Conservation (phyloP, 2,888 invertebrate species). For the Caprella mutica region DNA sequence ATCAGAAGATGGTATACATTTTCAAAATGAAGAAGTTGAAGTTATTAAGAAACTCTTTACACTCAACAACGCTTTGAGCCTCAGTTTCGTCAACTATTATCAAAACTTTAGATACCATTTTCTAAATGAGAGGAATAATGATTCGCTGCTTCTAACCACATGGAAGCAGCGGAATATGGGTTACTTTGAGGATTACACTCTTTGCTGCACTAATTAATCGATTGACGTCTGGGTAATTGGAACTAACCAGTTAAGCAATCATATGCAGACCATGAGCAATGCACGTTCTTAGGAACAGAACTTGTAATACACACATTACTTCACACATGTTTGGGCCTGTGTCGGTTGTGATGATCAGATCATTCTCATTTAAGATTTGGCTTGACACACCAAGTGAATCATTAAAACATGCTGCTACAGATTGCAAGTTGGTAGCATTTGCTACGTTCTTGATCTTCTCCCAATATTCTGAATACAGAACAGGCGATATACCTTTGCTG, state of each 20-base stretch:
- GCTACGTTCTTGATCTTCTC: not conserved
- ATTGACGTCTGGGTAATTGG: not conserved
- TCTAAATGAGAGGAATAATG: not conserved
- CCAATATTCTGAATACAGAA: not conserved
- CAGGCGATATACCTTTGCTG: not conserved
- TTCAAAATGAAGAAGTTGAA: too few relatives aligned
- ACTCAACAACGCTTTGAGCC: not conserved
- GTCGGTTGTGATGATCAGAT: not conserved
- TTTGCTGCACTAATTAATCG: not conserved
- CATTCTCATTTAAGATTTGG: not conserved
- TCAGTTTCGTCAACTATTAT: not conserved
- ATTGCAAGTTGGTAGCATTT: not conserved
- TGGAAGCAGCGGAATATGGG: not conserved
- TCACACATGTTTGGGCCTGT: not conserved
- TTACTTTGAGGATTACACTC: not conserved
- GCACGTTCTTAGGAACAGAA: not conserved
- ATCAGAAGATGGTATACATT: too few relatives aligned
- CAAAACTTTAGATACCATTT: not conserved
- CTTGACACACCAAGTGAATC: not conserved
- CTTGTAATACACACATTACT: not conserved
- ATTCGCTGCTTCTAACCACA: conserved; percentile 1
- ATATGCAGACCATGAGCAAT: not conserved
- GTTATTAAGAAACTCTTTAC: conserved; percentile 2
- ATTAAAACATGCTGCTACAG: not conserved
- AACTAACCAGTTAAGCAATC: not conserved